Base-by-base conservation (phyloP, 2,113 vertebrate species). In the Phrynosoma platyrhinos region DNA sequence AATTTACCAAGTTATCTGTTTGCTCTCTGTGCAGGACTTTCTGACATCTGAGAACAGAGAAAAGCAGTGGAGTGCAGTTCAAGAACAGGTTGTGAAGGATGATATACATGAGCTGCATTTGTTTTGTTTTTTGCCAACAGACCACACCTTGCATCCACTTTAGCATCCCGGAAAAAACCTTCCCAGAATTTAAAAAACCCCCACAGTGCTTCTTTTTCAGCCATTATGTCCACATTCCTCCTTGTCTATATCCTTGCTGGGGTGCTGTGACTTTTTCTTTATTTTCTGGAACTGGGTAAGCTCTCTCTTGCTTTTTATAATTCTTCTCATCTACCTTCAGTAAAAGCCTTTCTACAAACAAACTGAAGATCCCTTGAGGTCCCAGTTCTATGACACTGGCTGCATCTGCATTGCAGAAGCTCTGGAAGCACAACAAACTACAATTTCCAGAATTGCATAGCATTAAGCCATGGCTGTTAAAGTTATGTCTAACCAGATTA, bases 281-380 rank as follows among this genome's bases (percentile, higher is more conserved):
- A 1, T 1, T n/a, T 0, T 52, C 32, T 1, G 9, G 87, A 75
- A 87, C 84, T 87, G 85, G 81, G 89, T 88, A 85, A 94, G 52
- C 90, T 93, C 87, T 91, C 84, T 21, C 68, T 4, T 87, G 80
- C 87, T 92, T 93, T 86, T 94, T 81, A 91, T 85, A 93, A 78
- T 74, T 84, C 82, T 82, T 90, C 94, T 91, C 86, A 86, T 94
- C 94, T 94, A 93, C 94, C 93, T 93, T 92, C 91, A 96, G 95
- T 95, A 95, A 96, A 95, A 94, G 40, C 27, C 72, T 94, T 94
- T 91, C 55, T 25, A 1, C 0, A 40, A 91, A 92, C 85, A 79
- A 47, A 47, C 42, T 47, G 58, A 62, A 2, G 74, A 74, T 2
- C 2, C 23, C 74, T 5, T 69, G 9, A 23, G 0, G 0, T 32